Evolutionary conservation across 2,888 invertebrate genomes (phyloP).

Genomic region (Linyphia triangularis): DNA sequence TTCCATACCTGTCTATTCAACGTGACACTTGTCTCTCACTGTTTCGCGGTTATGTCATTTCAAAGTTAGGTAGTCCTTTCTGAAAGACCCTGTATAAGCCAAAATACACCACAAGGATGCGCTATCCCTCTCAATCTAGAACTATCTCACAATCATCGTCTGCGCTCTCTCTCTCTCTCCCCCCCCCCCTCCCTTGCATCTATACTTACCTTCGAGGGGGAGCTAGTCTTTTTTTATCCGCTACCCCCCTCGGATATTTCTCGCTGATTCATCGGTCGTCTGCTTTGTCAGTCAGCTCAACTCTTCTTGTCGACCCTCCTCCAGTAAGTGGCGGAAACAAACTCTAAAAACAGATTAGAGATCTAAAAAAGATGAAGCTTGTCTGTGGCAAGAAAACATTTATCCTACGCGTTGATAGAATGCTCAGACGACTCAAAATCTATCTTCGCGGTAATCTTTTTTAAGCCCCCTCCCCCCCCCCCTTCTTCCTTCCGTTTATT

Average conservation of each 20-base stretch:
- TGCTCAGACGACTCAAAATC: conserved; percentile 49
- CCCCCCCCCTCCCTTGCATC: conserved; percentile 22
- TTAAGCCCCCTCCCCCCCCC: not conserved
- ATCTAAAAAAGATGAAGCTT: conserved; percentile 1
- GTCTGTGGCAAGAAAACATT: conserved; percentile 61
- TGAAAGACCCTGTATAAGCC: not conserved
- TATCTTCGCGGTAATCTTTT: conserved; percentile 37
- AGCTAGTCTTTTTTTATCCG: conserved; percentile 45
- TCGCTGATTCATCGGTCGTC: conserved; percentile 72
- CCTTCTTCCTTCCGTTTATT: not conserved
- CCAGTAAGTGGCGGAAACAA: conserved; percentile 71
- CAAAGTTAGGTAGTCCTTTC: too few relatives aligned
- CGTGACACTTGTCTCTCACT: too few relatives aligned
- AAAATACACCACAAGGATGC: not conserved
- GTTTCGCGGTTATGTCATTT: too few relatives aligned
- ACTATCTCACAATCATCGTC: not conserved
- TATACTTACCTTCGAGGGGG: conserved; percentile 58
- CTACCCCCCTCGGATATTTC: conserved; percentile 52
- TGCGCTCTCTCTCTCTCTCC: conserved; percentile 1
- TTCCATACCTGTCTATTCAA: too few relatives aligned
- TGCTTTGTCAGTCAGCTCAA: conserved; percentile 73
- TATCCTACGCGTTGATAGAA: conserved; percentile 70
- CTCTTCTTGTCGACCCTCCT: conserved; percentile 42
- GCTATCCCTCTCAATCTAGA: not conserved
- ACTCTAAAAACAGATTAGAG: conserved; percentile 74